Evolutionary conservation across 2,888 invertebrate species (phyloP).

Genomic region (Tuberolachnus salignus): DNA sequence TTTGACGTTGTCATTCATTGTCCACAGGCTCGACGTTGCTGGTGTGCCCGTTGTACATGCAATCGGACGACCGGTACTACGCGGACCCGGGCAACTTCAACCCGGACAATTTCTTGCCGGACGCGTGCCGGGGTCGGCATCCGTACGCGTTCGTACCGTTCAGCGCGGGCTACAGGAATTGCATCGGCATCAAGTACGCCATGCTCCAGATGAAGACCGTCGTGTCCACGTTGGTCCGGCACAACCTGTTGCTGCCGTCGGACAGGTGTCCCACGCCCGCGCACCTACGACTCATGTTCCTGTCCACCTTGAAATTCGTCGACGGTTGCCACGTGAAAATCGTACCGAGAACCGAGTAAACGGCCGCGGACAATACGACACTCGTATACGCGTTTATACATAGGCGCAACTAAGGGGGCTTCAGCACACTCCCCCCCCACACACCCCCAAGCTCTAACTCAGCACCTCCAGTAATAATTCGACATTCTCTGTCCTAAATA

Average conservation of each 20-base stretch:
- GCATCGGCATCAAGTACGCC: slow-evolving; percentile 53
- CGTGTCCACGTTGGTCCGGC: slow-evolving; percentile 33
- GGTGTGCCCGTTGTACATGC: background rate
- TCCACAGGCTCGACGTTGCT: slow-evolving; percentile 10
- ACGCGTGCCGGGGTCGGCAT: slow-evolving; percentile 8
- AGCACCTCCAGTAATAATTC: too few relatives aligned
- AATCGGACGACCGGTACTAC: background rate
- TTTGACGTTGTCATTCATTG: too few relatives aligned
- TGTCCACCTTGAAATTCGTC: slow-evolving; percentile 26
- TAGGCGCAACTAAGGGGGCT: too few relatives aligned
- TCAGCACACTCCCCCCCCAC: too few relatives aligned
- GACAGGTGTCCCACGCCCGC: slow-evolving; percentile 11
- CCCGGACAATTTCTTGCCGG: slow-evolving; percentile 41
- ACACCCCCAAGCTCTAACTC: too few relatives aligned
- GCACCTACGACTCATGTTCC: slow-evolving; percentile 21
- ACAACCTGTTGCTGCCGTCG: slow-evolving; percentile 7
- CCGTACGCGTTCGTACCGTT: slow-evolving; percentile 43
- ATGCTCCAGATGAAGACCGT: slow-evolving; percentile 52
- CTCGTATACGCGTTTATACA: too few relatives aligned
- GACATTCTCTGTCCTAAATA: too few relatives aligned
- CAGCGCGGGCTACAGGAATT: slow-evolving; percentile 48
- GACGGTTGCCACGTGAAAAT: slow-evolving; percentile 40
- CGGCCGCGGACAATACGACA: too few relatives aligned
- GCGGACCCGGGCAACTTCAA: slow-evolving; percentile 20
- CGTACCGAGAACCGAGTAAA: slow-evolving; percentile 2